Evolutionary conservation across 1,140 invertebrate species (phyloP).

Genomic region (Ladona fulva): DNA sequence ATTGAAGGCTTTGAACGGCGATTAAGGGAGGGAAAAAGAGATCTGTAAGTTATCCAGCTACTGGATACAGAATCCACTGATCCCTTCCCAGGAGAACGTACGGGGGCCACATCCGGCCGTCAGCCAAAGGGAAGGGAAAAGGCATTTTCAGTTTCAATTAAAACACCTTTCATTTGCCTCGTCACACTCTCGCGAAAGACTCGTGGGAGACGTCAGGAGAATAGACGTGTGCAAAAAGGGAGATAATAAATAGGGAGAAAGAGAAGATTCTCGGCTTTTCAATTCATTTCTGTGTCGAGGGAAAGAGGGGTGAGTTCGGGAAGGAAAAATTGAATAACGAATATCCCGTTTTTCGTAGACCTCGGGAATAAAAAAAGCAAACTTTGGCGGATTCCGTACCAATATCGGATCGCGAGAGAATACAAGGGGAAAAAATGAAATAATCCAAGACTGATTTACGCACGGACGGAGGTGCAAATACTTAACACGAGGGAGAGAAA

Average conservation of each 20-base stretch:
- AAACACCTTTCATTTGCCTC: neutral
- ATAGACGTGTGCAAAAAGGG: neutral
- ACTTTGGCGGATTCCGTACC: neutral
- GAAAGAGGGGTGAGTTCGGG: neutral
- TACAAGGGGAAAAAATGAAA: neutral
- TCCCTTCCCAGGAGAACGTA: too few species aligned
- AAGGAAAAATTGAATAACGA: neutral
- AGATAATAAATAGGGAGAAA: neutral
- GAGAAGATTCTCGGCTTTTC: neutral
- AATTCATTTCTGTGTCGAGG: neutral
- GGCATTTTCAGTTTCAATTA: constrained; percentile 10
- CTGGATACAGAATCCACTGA: too few species aligned
- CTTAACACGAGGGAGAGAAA: neutral
- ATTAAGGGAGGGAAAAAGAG: too few species aligned
- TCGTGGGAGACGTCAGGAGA: too few species aligned
- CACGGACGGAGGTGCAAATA: neutral
- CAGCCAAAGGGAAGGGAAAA: neutral
- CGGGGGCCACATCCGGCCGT: too few species aligned
- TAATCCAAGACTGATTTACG: neutral
- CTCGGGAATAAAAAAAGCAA: neutral
- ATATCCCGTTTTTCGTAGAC: neutral
- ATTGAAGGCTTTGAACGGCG: too few species aligned
- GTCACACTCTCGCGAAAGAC: neutral
- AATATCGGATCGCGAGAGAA: neutral
- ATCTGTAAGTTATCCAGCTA: too few species aligned